Base-by-base conservation (phyloP, 1,140 invertebrate species). In the Musca domestica region DNA sequence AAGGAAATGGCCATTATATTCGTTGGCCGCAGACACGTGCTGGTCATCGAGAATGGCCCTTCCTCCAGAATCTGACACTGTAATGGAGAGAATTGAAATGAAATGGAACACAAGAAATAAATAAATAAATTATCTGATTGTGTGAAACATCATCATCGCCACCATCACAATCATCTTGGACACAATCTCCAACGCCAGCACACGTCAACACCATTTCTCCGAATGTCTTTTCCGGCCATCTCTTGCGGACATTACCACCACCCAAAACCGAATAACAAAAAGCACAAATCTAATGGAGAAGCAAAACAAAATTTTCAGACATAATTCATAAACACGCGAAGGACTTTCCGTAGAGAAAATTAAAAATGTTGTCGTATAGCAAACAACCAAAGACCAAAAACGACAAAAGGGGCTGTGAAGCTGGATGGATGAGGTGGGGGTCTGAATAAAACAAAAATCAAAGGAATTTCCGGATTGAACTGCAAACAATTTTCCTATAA, bases 291-390 rank as follows among this genome's bases (percentile, higher is more conserved):
- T 22, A 27, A 61, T 17, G 17, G 56, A 30, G 27, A 65, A 65
- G n/a, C 15, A 65, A 48, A 30, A 65, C 41, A 65, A 64, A 58
- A 61, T n/a, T 61, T n/a, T 34, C 56, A 61, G 56, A 61, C 56
- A 61, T 61, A 61, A 61, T 61, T 61, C 56, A 61, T 61, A 61
- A 61, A 61, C 56, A 61, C 56, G 56, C 56, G 56, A 61, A 41
- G 56, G 56, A 61, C 56, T 27, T 61, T 61, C 56, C 56, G 56
- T 61, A 41, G 41, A 61, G 56, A 61, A 61, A 61, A 61, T 61
- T 61, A 61, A 34, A 61, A 61, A 61, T 41, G 56, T 61, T 61
- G 27, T 34, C n/a, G 56, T 61, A 27, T 30, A 27, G 19, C 22
- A 58, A 58, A 58, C 23, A 61, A 30, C 15, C 17, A 30, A 58